A percentile compares a stretch with the other conserved stretches of the same genome.
These are phyloP conservation scores for Rhinophrynus dorsalis DNA, from an alignment of 2,797 vertebrate species.

Conservation along the genomic window DNA sequence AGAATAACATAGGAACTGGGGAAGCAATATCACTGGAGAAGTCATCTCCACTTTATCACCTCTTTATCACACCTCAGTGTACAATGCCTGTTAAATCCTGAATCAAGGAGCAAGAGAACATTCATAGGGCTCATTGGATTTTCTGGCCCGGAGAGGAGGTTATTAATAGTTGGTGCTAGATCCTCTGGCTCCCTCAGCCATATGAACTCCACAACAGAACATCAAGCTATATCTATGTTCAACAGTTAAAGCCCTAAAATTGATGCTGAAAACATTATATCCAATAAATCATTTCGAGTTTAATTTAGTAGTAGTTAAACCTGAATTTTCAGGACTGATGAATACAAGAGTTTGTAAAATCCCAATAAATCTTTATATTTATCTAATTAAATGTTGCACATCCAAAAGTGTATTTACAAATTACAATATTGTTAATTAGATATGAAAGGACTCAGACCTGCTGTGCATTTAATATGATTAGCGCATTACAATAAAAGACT, in stretches of 20 bases:
- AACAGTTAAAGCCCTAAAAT: background rate
- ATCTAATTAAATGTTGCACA: slow-evolving; percentile 60
- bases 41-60: too few species aligned
- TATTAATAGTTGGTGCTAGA: too few species aligned
- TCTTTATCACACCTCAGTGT: too few species aligned
- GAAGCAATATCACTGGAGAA: too few species aligned
- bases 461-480: slow-evolving; percentile 50
- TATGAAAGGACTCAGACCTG: slow-evolving; percentile 61
- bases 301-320: slow-evolving; percentile 65
- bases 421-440: slow-evolving; percentile 59
- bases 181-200: too few species aligned
- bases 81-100: too few species aligned
- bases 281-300: slow-evolving; percentile 56
- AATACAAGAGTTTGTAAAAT: slow-evolving; percentile 56
- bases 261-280: slow-evolving; percentile 54
- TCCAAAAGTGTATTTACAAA: slow-evolving; percentile 61
- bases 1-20: too few species aligned
- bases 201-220: too few species aligned
- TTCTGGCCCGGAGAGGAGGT: too few species aligned
- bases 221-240: too few species aligned
- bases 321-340: slow-evolving; percentile 59
- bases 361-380: slow-evolving; percentile 57
- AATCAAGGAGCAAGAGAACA: too few species aligned
- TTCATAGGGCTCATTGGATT: too few species aligned
- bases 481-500: slow-evolving; percentile 20